Evolutionary conservation across 2,888 invertebrate species (phyloP).

Genomic region (Erebia epiphron): DNA sequence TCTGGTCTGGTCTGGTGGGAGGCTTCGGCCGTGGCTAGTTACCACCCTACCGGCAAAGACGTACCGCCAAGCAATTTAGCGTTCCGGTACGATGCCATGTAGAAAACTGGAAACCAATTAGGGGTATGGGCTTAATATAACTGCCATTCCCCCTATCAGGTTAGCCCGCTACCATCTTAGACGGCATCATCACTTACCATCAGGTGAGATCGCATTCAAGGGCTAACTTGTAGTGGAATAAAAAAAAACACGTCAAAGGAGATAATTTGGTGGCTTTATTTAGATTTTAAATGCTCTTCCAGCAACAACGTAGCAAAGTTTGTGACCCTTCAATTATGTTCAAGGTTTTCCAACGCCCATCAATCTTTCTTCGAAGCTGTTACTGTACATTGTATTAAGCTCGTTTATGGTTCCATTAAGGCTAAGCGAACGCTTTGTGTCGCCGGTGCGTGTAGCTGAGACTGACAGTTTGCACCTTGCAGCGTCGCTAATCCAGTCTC

Average conservation of each 20-base stretch:
- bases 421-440: constrained; percentile 34
- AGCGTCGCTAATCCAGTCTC: constrained; percentile 61
- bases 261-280: constrained; percentile 57
- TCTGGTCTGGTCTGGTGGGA: no score
- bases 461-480: constrained; percentile 64
- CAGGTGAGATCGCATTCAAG: no score
- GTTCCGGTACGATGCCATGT: no score
- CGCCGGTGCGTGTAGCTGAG: constrained; percentile 53
- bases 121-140: no score
- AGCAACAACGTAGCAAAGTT: constrained; percentile 38
- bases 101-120: no score
- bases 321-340: constrained; percentile 50
- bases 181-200: no score
- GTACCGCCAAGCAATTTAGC: no score
- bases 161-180: no score
- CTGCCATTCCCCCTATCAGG: no score
- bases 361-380: constrained; percentile 51
- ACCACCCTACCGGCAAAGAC: no score
- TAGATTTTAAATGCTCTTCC: constrained; percentile 52
- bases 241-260: constrained; percentile 48
- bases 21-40: no score
- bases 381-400: constrained; percentile 48
- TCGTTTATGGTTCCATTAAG: constrained; percentile 36
- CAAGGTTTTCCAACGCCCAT: constrained; percentile 31
- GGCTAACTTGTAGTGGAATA: constrained; percentile 29